Evolutionary conservation across 2,113 vertebrate genomes (phyloP), one percentile per base, ranked within the genome.

Genomic region (Ovibos moschatus): DNA sequence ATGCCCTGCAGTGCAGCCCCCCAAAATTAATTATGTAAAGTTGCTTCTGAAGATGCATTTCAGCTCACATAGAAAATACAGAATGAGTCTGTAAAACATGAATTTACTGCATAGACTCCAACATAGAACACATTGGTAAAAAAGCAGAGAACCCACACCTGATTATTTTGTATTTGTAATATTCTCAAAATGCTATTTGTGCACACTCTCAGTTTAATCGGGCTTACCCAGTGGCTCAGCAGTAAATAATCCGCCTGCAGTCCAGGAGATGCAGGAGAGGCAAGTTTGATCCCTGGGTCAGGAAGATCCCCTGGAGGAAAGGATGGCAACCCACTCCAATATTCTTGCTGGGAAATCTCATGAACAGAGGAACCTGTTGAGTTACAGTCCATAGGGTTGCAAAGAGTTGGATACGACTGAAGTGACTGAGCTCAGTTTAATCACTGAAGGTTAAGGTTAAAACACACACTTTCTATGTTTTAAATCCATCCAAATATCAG

Each of bases 111-210:
- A 1, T 33, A 7, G 16, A 30, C 27, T 30, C 25, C 2, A 13
- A 7, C 27, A 11, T 15, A 51, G 47, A 7, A 60, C 30, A 13
- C 4, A 5, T 33, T 5, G 1, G 2, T 7, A 50, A 8, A 17
- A 17, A 83, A 40, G 13, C 5, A 17, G 53, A 43, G 30, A 53
- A 58, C 40, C 2, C 5, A 6, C 7, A 27, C 36, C 43, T 36
- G 21, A 4, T 36, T 45, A 51, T 30, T 94, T 58, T 1, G 0
- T 33, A 13, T 30, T 17, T 3, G 51, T 4, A 57, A 45, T 3
- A 2, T 95, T 86, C 96, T 87, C 81, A 6, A 97, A 82, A 45
- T 57, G 83, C 57, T 30, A 15, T 25, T 92, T 79, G 45, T 33
- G 15, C 62, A 81, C 23, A 50, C 2, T 28, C 17, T 71, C 67